Evolutionary conservation across 2,113 vertebrate species (phyloP).

Genomic region (Pseudopipra pipra): DNA sequence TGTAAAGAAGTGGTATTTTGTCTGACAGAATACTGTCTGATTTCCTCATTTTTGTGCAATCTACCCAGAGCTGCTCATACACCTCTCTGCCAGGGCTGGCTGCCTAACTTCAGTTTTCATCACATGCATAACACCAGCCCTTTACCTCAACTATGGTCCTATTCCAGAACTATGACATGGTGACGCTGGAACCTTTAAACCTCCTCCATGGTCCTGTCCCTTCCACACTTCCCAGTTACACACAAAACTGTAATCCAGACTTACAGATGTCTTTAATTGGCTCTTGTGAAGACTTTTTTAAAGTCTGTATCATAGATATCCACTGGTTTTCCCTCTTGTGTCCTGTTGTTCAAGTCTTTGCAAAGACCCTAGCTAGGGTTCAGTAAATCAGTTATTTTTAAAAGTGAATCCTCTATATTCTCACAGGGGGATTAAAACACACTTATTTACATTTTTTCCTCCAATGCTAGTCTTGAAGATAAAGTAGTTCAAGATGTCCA

Average conservation of each 20-base stretch:
- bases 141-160: neutral
- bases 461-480: neutral
- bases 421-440: neutral
- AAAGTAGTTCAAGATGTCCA: neutral
- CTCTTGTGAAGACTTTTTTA: neutral
- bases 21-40: neutral
- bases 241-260: neutral
- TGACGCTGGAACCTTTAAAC: neutral
- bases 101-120: neutral
- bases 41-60: neutral
- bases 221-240: neutral
- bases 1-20: neutral
- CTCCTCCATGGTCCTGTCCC: neutral
- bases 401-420: neutral
- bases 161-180: neutral
- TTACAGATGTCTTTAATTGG: neutral
- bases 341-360: neutral
- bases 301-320: neutral
- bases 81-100: neutral
- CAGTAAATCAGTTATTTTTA: neutral
- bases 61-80: neutral
- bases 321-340: accelerated
- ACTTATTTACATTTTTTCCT: neutral
- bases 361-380: neutral
- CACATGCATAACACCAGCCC: neutral